Base-by-base conservation (phyloP, 2,888 invertebrate genomes). In the Sphaerophoria taeniata region DNA sequence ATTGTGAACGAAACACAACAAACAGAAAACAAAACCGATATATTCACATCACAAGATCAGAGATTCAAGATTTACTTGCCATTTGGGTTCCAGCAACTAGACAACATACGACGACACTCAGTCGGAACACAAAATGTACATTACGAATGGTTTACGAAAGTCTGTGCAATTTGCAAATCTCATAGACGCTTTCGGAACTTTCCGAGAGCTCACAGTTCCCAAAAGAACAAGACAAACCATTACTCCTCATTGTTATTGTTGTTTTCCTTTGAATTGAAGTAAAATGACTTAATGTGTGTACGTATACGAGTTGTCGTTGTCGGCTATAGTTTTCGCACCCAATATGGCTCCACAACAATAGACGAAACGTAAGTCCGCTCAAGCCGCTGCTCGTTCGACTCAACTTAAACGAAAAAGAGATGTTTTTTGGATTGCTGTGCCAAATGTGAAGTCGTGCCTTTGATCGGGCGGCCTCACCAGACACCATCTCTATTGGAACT, bases 391-490 rank as follows among this genome's bases (percentile, higher is more conserved):
- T 24, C 24, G 24, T 2, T 24, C 24, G 24, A 24, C 24, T 24
- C 24, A 24, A 7, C 9, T 9, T 11, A 43, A 7, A 43, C 9
- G 43, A 36, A 5, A 31, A 24, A 75, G 63, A 45, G 45, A 71
- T 56, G 51, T 34, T 69, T 16, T 34, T 14, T 43, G 9, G 36
- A 36, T 70, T 70, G 7, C 60, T 56, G 72, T 83, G 78, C 82
- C 82, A 78, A 78, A 78, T 82, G 82, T 78, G 73, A 83, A 83
- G 73, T 83, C 82, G 82, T 83, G 82, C 78, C 77, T 73, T 78
- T 69, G 78, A 83, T 78, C 61, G 51, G 67, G 49, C 78, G 78
- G 69, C 43, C 78, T 61, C 69, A 78, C 78, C 78, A 73, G 82
- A 75, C 75, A 80, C 75, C 63, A 75, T 75, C 69, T 58, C 51